A percentile compares a stretch with the other conserved stretches of the same genome.
Evolutionary conservation across 2,888 invertebrate species (phyloP).

Genomic region (Hemaris fuciformis): DNA sequence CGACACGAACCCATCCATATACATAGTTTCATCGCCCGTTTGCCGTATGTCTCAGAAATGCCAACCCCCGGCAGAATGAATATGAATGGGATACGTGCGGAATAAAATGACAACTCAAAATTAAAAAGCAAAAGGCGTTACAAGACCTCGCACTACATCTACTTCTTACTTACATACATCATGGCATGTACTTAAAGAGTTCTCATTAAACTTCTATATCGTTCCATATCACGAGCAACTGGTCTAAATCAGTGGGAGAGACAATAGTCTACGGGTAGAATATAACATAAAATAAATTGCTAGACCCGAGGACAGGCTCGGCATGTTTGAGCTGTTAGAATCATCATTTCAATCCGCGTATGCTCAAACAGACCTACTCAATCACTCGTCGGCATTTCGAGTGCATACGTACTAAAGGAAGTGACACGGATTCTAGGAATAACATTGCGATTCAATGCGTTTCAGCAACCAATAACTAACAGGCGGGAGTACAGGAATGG

Average conservation of each 20-base stretch:
- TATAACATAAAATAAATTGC: slow-evolving; percentile 2
- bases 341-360: slow-evolving; percentile 12
- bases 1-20: slow-evolving; percentile 80
- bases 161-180: slow-evolving; percentile 68
- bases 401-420: slow-evolving; percentile 72
- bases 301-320: slow-evolving; percentile 3
- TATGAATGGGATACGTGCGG: slow-evolving; percentile 83
- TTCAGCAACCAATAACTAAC: slow-evolving; percentile 22
- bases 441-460: slow-evolving; percentile 21
- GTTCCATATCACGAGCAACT: not conserved
- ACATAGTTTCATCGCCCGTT: slow-evolving; percentile 58
- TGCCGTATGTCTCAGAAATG: slow-evolving; percentile 58
- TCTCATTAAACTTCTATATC: not conserved
- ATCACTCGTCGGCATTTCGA: slow-evolving; percentile 78
- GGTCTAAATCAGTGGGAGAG: not conserved
- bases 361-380: slow-evolving; percentile 52
- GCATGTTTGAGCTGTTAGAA: slow-evolving; percentile 1
- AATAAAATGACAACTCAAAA: slow-evolving; percentile 80
- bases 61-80: slow-evolving; percentile 81
- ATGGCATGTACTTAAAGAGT: slow-evolving; percentile 21
- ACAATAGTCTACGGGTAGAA: slow-evolving; percentile 8
- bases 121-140: slow-evolving; percentile 73
- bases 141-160: slow-evolving; percentile 72
- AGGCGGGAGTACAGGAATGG: slow-evolving; percentile 15
- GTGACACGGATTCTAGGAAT: slow-evolving; percentile 69